A percentile compares a stretch with the other conserved stretches of the same genome.
Evolutionary conservation across 2,888 invertebrate species (phyloP).

Genomic region (Sinhomidia bicolor): DNA sequence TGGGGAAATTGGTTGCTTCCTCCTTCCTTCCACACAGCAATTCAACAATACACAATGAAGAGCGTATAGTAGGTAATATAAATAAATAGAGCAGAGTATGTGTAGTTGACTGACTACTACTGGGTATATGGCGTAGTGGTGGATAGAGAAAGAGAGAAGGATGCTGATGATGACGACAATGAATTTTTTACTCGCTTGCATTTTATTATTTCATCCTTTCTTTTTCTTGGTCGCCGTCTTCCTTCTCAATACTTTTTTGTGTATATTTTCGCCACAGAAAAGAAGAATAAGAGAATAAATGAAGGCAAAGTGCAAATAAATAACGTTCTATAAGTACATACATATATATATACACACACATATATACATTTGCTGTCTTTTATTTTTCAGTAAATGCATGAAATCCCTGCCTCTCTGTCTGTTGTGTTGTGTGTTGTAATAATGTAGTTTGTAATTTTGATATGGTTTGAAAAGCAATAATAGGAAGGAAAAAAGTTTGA

Average conservation of each 20-base stretch:
- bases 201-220: constrained; percentile 42
- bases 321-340: too few species aligned
- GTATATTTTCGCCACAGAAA: constrained; percentile 10
- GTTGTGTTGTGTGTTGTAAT: too few species aligned
- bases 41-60: not conserved
- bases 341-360: too few species aligned
- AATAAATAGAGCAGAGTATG: constrained; percentile 28
- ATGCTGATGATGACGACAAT: not conserved
- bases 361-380: constrained; percentile 38
- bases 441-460: too few species aligned
- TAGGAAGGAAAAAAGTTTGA: not conserved
- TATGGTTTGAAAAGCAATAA: too few species aligned
- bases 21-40: not conserved
- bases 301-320: constrained; percentile 15
- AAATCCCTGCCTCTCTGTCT: not conserved
- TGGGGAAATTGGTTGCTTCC: constrained; percentile 31
- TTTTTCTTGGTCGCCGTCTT: not conserved
- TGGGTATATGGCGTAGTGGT: too few species aligned
- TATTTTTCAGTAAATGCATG: constrained; percentile 16
- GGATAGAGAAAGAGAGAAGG: too few species aligned
- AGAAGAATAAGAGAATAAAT: too few species aligned
- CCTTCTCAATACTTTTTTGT: not conserved
- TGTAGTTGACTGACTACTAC: not conserved
- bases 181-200: constrained; percentile 29
- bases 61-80: not conserved